These are phyloP conservation scores for Trematomus loennbergii DNA, from an alignment of 2,113 vertebrate species.

Conservation along the genomic window DNA sequence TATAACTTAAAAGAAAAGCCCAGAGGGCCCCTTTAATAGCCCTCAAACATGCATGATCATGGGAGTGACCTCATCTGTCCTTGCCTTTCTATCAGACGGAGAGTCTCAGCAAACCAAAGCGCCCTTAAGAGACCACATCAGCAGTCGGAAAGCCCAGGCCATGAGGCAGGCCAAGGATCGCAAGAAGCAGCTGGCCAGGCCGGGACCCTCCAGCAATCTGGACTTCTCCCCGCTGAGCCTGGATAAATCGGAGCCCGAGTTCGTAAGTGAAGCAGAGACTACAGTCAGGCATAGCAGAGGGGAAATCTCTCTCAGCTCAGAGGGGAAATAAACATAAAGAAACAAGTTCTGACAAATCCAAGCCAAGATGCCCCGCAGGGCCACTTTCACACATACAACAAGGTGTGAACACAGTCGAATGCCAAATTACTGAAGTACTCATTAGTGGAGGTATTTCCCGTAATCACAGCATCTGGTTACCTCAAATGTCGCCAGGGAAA, in stretches of 20 bases:
- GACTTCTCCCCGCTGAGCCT: conserved; percentile 84
- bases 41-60: background rate
- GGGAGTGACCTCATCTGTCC: conserved; percentile 13
- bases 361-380: conserved; percentile 1
- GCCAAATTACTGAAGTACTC: conserved; percentile 1
- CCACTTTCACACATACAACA: conserved; percentile 21
- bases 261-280: conserved; percentile 81
- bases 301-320: background rate
- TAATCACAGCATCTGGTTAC: too few relatives aligned
- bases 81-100: conserved; percentile 75
- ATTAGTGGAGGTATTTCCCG: conserved; percentile 1
- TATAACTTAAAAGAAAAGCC: background rate
- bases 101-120: conserved; percentile 87
- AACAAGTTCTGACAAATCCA: conserved; percentile 33
- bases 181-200: conserved; percentile 87
- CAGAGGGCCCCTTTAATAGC: background rate
- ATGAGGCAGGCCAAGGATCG: conserved; percentile 88
- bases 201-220: conserved; percentile 82
- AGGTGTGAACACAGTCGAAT: conserved; percentile 31
- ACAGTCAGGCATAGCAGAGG: background rate
- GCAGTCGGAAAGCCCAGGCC: conserved; percentile 89
- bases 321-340: background rate
- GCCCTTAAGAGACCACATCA: conserved; percentile 80
- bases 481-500: too few relatives aligned
- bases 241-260: conserved; percentile 90